phyloP scores from a whole-genome alignment of 2,797 vertebrate genomes.

The Sandelia bainsii region DNA sequence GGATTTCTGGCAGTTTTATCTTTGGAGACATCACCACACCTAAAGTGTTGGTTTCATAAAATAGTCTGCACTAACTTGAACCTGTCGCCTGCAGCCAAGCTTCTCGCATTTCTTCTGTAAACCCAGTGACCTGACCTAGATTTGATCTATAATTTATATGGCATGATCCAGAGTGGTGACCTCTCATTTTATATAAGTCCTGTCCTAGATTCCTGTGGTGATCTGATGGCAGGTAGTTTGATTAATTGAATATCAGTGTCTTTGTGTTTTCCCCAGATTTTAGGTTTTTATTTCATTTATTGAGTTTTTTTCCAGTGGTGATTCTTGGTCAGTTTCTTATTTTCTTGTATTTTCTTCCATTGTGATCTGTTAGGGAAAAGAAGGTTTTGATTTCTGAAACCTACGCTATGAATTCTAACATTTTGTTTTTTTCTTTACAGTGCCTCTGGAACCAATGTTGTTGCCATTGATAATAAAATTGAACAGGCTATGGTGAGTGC shows the following conservation, averaged over 20 bases:
- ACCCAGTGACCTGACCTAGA: slow-evolving; percentile 41
- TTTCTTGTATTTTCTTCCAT: neutral
- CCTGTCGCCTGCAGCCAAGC: neutral
- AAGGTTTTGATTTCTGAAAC: slow-evolving; percentile 9
- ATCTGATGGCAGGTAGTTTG: neutral
- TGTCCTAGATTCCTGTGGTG: slow-evolving; percentile 25
- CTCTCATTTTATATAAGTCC: slow-evolving; percentile 17
- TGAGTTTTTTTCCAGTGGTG: no score
- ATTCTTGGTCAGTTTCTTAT: neutral
- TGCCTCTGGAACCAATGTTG: slow-evolving; percentile 96
- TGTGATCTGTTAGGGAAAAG: neutral
- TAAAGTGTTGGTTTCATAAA: neutral
- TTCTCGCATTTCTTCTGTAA: neutral
- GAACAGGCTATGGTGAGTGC: slow-evolving; percentile 99
- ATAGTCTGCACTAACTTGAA: neutral
- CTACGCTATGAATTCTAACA: slow-evolving; percentile 2
- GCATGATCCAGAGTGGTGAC: slow-evolving; percentile 15
- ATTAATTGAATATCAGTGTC: neutral
- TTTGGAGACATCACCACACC: neutral
- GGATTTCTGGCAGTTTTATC: neutral
- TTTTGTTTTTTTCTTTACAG: slow-evolving; percentile 78
- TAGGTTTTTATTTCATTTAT: neutral
- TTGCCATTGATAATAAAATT: slow-evolving; percentile 99
- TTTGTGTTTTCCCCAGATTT: neutral
- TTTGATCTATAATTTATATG: slow-evolving; percentile 11